Percentiles rank a stretch among this genome's conserved stretches.
Conservation (phyloP, 1,140 invertebrate genomes). For the Ctenoplectra terminalis region DNA sequence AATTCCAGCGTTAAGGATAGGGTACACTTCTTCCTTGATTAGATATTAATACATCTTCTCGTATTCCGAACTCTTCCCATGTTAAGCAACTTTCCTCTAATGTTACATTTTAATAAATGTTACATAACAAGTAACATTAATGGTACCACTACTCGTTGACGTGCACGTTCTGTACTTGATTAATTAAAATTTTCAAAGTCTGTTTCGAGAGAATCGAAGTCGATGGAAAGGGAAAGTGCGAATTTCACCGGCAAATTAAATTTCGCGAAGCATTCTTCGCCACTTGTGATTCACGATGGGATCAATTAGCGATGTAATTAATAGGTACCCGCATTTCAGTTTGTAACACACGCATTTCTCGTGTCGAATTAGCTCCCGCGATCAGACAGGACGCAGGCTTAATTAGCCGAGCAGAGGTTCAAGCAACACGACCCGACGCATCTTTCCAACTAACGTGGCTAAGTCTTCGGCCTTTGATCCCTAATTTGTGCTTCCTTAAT, state of each 20-base stretch:
- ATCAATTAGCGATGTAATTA: constrained; percentile 58
- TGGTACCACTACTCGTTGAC: too few species aligned
- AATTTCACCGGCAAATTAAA: not conserved
- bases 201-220: not conserved
- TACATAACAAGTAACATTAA: too few species aligned
- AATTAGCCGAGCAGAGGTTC: constrained; percentile 42
- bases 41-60: too few species aligned
- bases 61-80: too few species aligned
- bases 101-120: too few species aligned
- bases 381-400: constrained; percentile 29
- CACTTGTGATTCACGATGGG: not conserved
- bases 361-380: constrained; percentile 41
- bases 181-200: not conserved
- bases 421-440: constrained; percentile 3
- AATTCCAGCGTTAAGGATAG: too few species aligned
- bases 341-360: constrained; percentile 40
- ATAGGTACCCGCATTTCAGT: constrained; percentile 41
- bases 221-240: not conserved
- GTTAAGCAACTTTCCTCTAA: too few species aligned
- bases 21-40: too few species aligned
- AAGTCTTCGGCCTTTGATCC: not conserved
- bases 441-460: not conserved
- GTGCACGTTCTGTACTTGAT: too few species aligned
- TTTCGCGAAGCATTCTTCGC: not conserved
- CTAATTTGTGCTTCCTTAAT: not conserved